Conservation (phyloP, 1,140 invertebrate species). For the Ceratina calcarata region DNA sequence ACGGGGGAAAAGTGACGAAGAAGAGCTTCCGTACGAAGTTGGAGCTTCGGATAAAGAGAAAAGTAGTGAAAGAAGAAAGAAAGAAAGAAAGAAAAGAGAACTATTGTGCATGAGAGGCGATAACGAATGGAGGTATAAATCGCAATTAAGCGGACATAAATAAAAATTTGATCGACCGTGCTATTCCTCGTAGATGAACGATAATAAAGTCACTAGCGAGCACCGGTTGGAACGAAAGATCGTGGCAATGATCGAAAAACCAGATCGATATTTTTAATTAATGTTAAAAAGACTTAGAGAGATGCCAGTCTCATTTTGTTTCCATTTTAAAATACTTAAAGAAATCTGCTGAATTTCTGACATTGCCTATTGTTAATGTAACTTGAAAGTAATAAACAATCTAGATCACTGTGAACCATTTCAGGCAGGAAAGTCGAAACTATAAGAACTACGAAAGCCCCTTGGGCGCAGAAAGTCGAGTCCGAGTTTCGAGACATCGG, state of each 20-base stretch:
- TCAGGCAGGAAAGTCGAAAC: not conserved
- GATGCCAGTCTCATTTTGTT: not conserved
- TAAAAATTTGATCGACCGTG: not conserved
- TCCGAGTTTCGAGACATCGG: not conserved
- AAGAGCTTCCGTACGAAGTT: not conserved
- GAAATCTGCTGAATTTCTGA: not conserved
- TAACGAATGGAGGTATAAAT: conserved; percentile 4
- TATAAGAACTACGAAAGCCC: not conserved
- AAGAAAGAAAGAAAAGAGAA: not conserved
- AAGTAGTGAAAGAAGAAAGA: conserved; percentile 4
- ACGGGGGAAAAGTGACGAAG: not conserved
- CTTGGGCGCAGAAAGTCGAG: not conserved
- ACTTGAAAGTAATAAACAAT: conserved; percentile 21
- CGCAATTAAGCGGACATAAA: conserved; percentile 7
- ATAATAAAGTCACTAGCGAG: not conserved
- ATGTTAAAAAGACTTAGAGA: not conserved
- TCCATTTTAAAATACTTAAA: not conserved
- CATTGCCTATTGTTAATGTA: not conserved
- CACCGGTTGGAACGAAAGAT: conserved; percentile 5
- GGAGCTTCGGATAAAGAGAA: not conserved
- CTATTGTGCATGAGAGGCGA: not conserved
- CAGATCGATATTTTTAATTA: not conserved
- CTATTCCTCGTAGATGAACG: not conserved
- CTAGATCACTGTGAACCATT: not conserved
- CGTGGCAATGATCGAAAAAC: not conserved